phyloP scores from a whole-genome alignment of 1,140 invertebrate genomes.

The Lineus longissimus region DNA sequence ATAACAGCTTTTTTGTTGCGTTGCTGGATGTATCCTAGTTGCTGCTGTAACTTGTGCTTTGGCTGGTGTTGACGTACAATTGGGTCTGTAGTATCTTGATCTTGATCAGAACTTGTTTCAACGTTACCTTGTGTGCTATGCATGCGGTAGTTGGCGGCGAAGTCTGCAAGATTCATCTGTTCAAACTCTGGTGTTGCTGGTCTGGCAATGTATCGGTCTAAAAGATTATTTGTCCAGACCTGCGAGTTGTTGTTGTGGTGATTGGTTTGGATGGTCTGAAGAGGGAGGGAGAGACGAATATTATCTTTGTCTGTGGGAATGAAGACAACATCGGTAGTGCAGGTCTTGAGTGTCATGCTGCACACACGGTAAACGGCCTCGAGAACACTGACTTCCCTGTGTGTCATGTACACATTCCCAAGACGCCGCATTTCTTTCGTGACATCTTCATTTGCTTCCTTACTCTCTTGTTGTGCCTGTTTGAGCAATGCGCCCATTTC shows the following conservation, averaged over 20 bases:
- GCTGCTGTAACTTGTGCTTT: slow-evolving; percentile 10
- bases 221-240: slow-evolving; percentile 12
- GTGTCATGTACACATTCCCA: slow-evolving; percentile 13
- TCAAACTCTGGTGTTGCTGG: slow-evolving; percentile 10
- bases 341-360: slow-evolving; percentile 12
- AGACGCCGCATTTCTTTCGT: slow-evolving; percentile 12
- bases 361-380: slow-evolving; percentile 17
- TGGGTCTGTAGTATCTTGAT: too few relatives aligned
- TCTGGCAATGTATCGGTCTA: slow-evolving; percentile 14
- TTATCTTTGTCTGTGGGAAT: background rate
- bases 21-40: slow-evolving; percentile 17
- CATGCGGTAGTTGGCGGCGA: slow-evolving; percentile 17
- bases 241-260: slow-evolving; percentile 5
- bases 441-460: slow-evolving; percentile 15
- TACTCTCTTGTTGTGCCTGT: slow-evolving; percentile 7
- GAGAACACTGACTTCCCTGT: slow-evolving; percentile 17
- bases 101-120: background rate
- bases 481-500: slow-evolving; percentile 16
- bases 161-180: slow-evolving; percentile 18
- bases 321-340: slow-evolving; percentile 13
- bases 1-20: slow-evolving; percentile 9
- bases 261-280: background rate
- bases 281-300: slow-evolving; percentile 3
- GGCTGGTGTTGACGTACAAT: too few relatives aligned
- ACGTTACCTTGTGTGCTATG: slow-evolving; percentile 6